These are phyloP conservation scores for Eupithecia insigniata DNA, from an alignment of 2,888 invertebrate genomes.

Conservation along the genomic window DNA sequence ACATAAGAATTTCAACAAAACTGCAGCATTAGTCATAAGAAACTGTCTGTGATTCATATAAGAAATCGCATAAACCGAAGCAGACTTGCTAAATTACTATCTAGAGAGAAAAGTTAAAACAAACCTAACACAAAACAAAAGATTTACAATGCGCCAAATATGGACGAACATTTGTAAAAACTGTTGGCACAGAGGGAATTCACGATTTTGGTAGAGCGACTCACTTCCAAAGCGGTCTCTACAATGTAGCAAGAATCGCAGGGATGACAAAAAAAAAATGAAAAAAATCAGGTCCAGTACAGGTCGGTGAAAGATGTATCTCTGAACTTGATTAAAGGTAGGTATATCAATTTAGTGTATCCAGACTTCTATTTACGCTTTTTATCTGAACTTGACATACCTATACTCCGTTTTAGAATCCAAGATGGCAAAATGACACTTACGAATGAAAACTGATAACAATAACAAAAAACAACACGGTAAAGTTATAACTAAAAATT, in stretches of 20 bases:
- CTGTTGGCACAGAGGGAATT: conserved; percentile 17
- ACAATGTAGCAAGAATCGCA: neutral
- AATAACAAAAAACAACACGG: too few relatives aligned
- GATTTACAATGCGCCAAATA: conserved; percentile 31
- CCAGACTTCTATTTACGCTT: too few relatives aligned
- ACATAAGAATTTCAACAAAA: neutral
- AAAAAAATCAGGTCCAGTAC: too few relatives aligned
- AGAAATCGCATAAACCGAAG: conserved; percentile 19
- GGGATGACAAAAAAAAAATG: too few relatives aligned
- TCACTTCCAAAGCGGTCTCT: neutral
- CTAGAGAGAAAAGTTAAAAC: conserved; percentile 26
- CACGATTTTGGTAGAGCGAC: conserved; percentile 10
- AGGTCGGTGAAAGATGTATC: too few relatives aligned
- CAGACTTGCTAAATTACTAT: conserved; percentile 28
- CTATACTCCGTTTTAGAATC: too few relatives aligned
- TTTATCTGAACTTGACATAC: too few relatives aligned
- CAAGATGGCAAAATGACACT: too few relatives aligned
- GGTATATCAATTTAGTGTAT: too few relatives aligned
- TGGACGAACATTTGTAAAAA: conserved; percentile 28
- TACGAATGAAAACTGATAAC: too few relatives aligned
- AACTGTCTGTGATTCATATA: conserved; percentile 15
- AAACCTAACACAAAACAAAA: conserved; percentile 27
- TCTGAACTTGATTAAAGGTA: neutral
- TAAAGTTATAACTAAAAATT: too few relatives aligned
- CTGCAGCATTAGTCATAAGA: neutral